Evolutionary conservation across 2,113 vertebrate species (phyloP).

Genomic region (Gallinago paraguaiae): DNA sequence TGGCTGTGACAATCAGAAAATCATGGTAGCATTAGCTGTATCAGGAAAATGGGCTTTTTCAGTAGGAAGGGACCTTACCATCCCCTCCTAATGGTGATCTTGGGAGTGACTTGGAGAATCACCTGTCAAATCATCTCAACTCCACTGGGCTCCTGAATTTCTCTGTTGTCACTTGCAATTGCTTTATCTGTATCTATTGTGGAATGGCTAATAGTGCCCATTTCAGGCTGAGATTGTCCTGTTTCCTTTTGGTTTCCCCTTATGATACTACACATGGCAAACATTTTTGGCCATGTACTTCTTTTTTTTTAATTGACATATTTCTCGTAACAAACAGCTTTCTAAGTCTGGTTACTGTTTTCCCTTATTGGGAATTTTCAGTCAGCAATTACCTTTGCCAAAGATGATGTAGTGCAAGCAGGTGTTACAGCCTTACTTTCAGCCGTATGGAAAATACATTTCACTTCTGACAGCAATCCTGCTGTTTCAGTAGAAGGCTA

Average conservation of each 20-base stretch:
- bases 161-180: background rate
- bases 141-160: background rate
- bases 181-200: background rate
- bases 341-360: background rate
- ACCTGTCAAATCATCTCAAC: rapidly evolving
- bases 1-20: background rate
- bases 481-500: conserved; percentile 53
- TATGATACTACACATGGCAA: background rate
- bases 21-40: background rate
- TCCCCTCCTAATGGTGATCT: background rate
- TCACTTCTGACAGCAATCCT: conserved; percentile 32
- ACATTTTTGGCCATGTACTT: background rate
- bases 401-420: conserved; percentile 57
- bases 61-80: background rate
- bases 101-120: background rate
- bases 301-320: background rate
- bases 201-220: background rate
- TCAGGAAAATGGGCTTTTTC: background rate
- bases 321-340: background rate
- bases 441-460: conserved; percentile 46
- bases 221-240: background rate
- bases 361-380: conserved; percentile 11
- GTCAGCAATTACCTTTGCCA: conserved; percentile 50
- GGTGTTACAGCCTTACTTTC: conserved; percentile 41
- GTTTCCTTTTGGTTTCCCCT: background rate